Evolutionary conservation across 2,888 invertebrate species (phyloP).

Genomic region (Rhorus exstirpatorius): DNA sequence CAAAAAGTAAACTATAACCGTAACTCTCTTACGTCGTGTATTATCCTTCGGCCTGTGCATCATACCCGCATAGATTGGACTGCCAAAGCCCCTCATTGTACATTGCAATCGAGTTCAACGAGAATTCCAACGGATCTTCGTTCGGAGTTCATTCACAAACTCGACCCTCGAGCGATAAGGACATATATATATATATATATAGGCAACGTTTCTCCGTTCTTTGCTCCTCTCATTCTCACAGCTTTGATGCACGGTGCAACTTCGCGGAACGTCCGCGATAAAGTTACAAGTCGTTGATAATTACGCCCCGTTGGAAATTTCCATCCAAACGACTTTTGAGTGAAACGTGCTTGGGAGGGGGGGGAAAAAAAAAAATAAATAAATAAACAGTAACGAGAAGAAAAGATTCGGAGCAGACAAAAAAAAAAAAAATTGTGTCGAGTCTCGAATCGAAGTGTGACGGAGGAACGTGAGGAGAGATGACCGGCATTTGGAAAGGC

Average conservation of each 20-base stretch:
- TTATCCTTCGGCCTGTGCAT: constrained; percentile 2
- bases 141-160: constrained; percentile 67
- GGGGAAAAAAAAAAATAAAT: neutral
- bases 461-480: constrained; percentile 32
- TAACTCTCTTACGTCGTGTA: constrained; percentile 41
- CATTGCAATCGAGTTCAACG: constrained; percentile 43
- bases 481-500: constrained; percentile 56
- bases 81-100: constrained; percentile 21
- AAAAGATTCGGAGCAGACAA: neutral
- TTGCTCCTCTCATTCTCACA: neutral
- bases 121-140: constrained; percentile 54
- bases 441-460: constrained; percentile 40
- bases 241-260: neutral
- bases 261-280: constrained; percentile 16
- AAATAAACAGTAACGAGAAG: neutral
- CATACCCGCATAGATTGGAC: neutral
- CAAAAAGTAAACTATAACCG: constrained; percentile 42
- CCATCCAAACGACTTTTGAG: neutral
- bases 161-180: constrained; percentile 64
- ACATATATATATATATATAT: constrained; percentile 7
- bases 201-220: constrained; percentile 12
- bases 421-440: constrained; percentile 18
- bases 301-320: constrained; percentile 1
- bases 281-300: constrained; percentile 27
- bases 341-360: neutral